Base-by-base conservation (phyloP, 1,140 invertebrate genomes). In the Goniozus legneri region DNA sequence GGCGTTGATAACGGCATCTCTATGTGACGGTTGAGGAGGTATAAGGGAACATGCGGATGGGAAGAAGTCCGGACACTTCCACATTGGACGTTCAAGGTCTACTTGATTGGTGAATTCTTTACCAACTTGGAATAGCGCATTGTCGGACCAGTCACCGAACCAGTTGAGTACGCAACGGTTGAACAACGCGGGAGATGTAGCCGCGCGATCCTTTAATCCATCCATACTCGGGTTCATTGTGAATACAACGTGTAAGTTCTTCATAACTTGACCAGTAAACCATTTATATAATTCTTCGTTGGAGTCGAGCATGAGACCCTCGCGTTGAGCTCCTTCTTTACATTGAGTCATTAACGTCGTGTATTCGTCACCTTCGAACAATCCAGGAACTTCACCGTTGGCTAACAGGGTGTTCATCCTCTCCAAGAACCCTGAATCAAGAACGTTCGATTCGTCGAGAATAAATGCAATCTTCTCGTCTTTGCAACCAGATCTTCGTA, bases 81-180 rank as follows among this genome's bases (percentile, higher is more conserved):
- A 98, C 46, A 83, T 79, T 7, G 85, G 82, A 47, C 81, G 84
- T 60, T 94, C 91, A 37, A 95, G 73, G 75, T 94, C 91, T 50
- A 93, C 83, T 43, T 85, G 84, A 34, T 82, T 83, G 2, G 90
- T 94, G 58, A 94, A 92, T 74, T 93, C 90, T 68, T 88, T 88
- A 36, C 89, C 90, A 40, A 93, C 90, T 79, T 98, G 94, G 81
- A 93, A 99, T 6, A 98, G 77, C 1, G 97, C 95, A 10, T 91
- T 91, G 69, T 97, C 92, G 8, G 95, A 96, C 97, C 97, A 99
- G 77, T 99, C 97, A 1, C 97, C 97, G 71, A 99, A 99, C 97
- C 97, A 99, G 75, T 99, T 99, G 30, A 99, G 81, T 1, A 99
- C 97, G 77, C 97, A 99, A 70, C 97, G 85, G 80, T 99, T 99